Evolutionary conservation across 2,888 invertebrate species (phyloP).

Genomic region (Archips xylosteana): DNA sequence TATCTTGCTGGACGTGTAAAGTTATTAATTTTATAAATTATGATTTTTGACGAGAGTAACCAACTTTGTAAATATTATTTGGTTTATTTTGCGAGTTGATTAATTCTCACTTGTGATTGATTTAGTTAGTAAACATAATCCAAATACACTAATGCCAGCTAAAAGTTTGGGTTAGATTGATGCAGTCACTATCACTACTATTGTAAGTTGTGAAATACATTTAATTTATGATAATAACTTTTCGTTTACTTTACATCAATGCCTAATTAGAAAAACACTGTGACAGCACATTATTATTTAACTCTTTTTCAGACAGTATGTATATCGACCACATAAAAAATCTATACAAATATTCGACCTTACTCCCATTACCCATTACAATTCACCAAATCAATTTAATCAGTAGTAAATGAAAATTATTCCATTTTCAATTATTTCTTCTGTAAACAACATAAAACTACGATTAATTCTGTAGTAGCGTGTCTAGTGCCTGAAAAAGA

Average conservation of each 20-base stretch:
- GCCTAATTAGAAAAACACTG: not conserved
- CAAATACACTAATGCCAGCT: conserved; percentile 84
- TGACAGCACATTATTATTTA: too few species aligned
- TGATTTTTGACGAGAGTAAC: conserved; percentile 42
- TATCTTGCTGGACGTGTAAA: conserved; percentile 24
- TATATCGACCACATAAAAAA: too few species aligned
- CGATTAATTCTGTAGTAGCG: too few species aligned
- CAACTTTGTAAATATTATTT: conserved; percentile 67
- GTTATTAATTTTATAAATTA: conserved; percentile 36
- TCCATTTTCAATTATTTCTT: too few species aligned
- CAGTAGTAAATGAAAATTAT: too few species aligned
- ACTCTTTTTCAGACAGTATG: too few species aligned
- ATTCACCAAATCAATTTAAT: too few species aligned
- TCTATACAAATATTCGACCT: too few species aligned
- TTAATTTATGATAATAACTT: conserved; percentile 73
- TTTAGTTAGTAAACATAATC: conserved; percentile 74
- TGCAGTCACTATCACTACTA: conserved; percentile 83
- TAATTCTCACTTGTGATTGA: conserved; percentile 77
- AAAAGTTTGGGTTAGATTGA: conserved; percentile 81
- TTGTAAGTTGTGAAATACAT: conserved; percentile 83
- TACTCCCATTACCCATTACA: too few species aligned
- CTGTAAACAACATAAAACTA: too few species aligned
- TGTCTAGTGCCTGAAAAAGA: too few species aligned
- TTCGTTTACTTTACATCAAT: conserved; percentile 38
- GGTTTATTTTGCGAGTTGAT: conserved; percentile 55